These are phyloP conservation scores for Festucalex cinctus DNA, from an alignment of 2,113 vertebrate genomes.

Conservation along the genomic window DNA sequence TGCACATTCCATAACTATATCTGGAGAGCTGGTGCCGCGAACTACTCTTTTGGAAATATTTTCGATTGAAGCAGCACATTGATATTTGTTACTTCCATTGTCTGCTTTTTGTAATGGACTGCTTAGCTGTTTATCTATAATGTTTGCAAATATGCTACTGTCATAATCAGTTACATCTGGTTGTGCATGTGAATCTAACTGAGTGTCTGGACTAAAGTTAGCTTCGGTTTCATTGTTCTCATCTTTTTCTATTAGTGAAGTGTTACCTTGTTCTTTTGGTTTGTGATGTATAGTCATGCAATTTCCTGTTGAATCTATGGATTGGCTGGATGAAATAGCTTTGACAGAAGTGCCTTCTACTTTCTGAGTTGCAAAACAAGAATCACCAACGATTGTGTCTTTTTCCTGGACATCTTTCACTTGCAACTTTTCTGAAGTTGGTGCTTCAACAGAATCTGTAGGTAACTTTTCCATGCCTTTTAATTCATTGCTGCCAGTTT, in stretches of 20 bases:
- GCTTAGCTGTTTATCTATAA: not conserved
- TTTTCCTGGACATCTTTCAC: slow-evolving; percentile 1
- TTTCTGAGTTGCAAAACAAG: not conserved
- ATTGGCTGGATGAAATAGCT: slow-evolving; percentile 7
- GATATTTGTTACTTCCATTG: not conserved
- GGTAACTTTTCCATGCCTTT: slow-evolving; percentile 9
- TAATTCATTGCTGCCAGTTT: slow-evolving; percentile 46
- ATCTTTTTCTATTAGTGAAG: not conserved
- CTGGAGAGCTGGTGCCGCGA: not conserved
- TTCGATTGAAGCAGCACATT: not conserved
- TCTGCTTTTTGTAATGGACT: not conserved
- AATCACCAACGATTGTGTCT: not conserved
- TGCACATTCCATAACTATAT: slow-evolving; percentile 8
- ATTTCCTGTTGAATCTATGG: not conserved
- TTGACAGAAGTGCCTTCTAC: slow-evolving; percentile 7
- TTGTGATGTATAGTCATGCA: not conserved
- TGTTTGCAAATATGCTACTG: not conserved
- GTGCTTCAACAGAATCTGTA: not conserved
- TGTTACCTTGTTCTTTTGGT: not conserved
- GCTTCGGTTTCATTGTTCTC: not conserved
- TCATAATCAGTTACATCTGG: not conserved
- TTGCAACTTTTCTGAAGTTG: not conserved
- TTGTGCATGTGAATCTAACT: not conserved
- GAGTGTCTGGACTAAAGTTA: not conserved
- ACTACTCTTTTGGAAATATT: not conserved